phyloP scores from a whole-genome alignment of 2,888 invertebrate genomes.

The Heteromurus nitidus region DNA sequence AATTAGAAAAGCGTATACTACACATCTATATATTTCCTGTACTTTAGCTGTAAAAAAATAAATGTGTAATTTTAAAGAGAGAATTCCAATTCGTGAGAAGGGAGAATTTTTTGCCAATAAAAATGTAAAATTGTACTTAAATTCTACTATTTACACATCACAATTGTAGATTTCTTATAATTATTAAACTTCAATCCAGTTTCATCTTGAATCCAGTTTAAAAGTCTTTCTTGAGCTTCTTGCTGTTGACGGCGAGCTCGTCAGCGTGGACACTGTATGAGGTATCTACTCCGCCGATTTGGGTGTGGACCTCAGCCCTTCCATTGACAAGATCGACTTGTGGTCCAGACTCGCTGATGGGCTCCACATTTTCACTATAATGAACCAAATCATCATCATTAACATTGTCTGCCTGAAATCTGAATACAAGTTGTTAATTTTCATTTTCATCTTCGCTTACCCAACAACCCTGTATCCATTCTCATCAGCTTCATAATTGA shows the following conservation, averaged over 20 bases:
- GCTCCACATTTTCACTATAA: slow-evolving; percentile 77
- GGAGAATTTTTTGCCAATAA: neutral
- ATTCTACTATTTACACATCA: slow-evolving; percentile 48
- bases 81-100: neutral
- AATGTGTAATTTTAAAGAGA: neutral
- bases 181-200: no score
- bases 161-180: no score
- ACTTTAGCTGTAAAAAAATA: no score
- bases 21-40: no score
- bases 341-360: slow-evolving; percentile 77
- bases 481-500: slow-evolving; percentile 80
- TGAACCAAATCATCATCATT: no score
- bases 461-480: slow-evolving; percentile 80
- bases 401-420: no score
- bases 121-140: neutral
- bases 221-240: neutral
- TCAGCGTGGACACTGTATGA: slow-evolving; percentile 76
- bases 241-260: slow-evolving; percentile 73
- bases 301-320: slow-evolving; percentile 76
- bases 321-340: slow-evolving; percentile 76
- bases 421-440: no score
- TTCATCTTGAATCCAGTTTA: no score
- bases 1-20: no score
- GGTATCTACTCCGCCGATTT: slow-evolving; percentile 76
- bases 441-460: no score